Evolutionary conservation across 1,140 invertebrate genomes (phyloP).

Genomic region (Eupristina koningsbergeri): DNA sequence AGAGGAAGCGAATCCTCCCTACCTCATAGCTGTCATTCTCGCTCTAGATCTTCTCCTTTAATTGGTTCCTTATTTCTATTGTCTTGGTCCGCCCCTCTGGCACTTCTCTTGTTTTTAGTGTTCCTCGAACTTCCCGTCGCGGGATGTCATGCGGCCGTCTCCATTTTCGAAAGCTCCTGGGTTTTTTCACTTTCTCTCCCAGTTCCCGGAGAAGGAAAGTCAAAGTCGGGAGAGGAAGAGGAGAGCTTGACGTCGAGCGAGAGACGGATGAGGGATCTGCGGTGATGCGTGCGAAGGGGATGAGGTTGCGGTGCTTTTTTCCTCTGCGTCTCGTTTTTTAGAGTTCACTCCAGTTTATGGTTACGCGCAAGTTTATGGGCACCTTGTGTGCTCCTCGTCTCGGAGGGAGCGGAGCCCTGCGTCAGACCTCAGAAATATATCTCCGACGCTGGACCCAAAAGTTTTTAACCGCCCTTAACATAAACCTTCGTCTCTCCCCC

Average conservation of each 20-base stretch:
- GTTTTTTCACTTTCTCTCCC: neutral
- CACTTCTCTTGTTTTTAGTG: neutral
- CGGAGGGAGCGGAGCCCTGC: slow-evolving; percentile 7
- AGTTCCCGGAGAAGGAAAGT: neutral
- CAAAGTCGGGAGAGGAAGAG: neutral
- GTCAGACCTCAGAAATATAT: slow-evolving; percentile 48
- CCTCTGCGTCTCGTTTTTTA: neutral
- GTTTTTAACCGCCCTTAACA: neutral
- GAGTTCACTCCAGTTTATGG: no score
- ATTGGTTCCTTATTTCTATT: neutral
- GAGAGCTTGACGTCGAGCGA: neutral
- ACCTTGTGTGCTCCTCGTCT: neutral
- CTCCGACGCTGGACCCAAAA: slow-evolving; percentile 23
- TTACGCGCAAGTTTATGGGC: neutral
- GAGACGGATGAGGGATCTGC: neutral
- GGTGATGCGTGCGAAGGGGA: neutral
- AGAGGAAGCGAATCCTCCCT: neutral
- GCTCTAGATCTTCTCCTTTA: neutral
- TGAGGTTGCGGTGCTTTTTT: neutral
- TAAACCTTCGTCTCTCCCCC: neutral
- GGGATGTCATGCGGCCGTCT: neutral
- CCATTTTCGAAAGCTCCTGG: neutral
- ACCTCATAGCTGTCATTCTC: slow-evolving; percentile 28
- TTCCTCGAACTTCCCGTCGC: neutral
- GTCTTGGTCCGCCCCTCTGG: neutral